Conservation (phyloP, 2,797 vertebrate species). For the Serranus cabrilla region DNA sequence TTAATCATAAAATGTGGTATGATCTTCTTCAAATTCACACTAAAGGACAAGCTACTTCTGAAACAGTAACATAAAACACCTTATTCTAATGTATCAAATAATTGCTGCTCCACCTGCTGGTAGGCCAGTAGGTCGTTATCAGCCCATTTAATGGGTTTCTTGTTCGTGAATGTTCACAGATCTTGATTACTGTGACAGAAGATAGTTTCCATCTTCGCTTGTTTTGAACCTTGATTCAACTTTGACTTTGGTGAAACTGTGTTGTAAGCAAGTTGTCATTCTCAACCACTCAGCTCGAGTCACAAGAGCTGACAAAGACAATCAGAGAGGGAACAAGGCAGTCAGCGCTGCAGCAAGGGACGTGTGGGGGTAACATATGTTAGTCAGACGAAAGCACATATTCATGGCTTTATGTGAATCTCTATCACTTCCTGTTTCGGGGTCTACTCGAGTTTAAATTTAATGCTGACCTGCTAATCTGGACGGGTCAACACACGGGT, state of each 20-base stretch:
- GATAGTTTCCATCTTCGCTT: neutral
- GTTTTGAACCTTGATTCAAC: conserved; percentile 20
- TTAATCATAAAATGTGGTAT: too few species aligned
- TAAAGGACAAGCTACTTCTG: too few species aligned
- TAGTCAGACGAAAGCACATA: neutral
- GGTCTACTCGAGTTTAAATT: neutral
- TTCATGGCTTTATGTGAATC: neutral
- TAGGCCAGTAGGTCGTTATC: too few species aligned
- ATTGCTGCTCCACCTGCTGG: too few species aligned
- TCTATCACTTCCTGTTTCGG: conserved; percentile 12
- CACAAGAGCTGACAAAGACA: conserved; percentile 26
- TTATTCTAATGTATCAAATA: too few species aligned
- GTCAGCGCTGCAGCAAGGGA: conserved; percentile 8
- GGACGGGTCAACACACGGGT: neutral
- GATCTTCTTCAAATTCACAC: too few species aligned
- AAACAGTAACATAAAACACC: too few species aligned
- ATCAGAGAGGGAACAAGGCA: conserved; percentile 21
- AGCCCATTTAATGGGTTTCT: too few species aligned
- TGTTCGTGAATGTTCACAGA: neutral
- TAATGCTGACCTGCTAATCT: conserved; percentile 36
- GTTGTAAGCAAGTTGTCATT: neutral
- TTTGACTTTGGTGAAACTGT: conserved; percentile 14
- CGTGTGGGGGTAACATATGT: neutral
- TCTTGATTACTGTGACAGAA: neutral
- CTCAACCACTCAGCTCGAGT: neutral